Evolutionary conservation across 2,888 invertebrate genomes (phyloP).

Genomic region (Heliconius aoede): DNA sequence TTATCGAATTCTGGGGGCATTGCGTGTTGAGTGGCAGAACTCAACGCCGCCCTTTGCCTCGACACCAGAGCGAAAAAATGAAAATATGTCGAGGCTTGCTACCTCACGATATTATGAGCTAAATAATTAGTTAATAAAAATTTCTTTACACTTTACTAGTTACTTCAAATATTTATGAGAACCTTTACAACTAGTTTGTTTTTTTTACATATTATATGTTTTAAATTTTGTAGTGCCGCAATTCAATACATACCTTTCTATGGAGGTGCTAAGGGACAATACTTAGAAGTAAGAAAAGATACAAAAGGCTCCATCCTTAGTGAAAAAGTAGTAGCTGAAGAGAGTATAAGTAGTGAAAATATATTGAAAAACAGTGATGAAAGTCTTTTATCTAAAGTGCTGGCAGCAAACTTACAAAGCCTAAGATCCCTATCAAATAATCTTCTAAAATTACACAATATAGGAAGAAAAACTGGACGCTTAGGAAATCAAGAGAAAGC

Average conservation of each 20-base stretch:
- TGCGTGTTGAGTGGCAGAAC: no score
- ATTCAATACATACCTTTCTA: constrained; percentile 85
- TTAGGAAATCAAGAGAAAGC: constrained; percentile 81
- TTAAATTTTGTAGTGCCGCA: constrained; percentile 56
- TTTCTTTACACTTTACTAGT: no score
- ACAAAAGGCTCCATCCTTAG: constrained; percentile 78
- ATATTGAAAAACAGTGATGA: constrained; percentile 70
- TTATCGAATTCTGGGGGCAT: no score
- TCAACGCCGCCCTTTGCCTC: no score
- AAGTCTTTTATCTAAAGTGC: constrained; percentile 71
- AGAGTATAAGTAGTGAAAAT: constrained; percentile 72
- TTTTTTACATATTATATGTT: neutral
- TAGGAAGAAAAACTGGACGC: constrained; percentile 83
- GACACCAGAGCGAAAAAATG: no score
- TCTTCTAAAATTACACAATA: constrained; percentile 84
- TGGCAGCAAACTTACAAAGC: constrained; percentile 82
- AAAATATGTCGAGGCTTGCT: no score
- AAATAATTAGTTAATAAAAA: no score
- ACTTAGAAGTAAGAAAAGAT: constrained; percentile 84
- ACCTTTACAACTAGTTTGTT: neutral
- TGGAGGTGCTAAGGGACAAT: constrained; percentile 88
- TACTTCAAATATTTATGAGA: no score
- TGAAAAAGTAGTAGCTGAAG: constrained; percentile 77
- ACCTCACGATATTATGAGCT: no score
- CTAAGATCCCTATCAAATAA: constrained; percentile 84